phyloP scores from a whole-genome alignment of 1,140 invertebrate genomes.

The Plectrocnemia conspersa region DNA sequence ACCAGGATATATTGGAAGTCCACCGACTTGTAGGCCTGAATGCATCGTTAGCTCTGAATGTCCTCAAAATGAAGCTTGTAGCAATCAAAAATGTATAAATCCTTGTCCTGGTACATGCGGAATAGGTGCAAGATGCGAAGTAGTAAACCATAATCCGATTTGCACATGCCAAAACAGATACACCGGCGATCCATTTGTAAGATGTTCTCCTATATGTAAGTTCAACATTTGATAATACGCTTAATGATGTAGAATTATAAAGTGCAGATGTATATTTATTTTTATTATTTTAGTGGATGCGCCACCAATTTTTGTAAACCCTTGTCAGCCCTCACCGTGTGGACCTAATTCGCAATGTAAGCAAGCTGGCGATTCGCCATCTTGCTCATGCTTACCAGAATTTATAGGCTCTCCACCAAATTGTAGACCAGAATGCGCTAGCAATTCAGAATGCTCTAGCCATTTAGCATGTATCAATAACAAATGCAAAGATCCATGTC shows the following conservation, averaged over 20 bases:
- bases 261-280: too few relatives aligned
- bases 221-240: too few relatives aligned
- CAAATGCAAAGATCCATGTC: slow-evolving; percentile 69
- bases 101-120: slow-evolving; percentile 64
- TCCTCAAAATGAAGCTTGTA: slow-evolving; percentile 56
- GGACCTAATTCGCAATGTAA: slow-evolving; percentile 72
- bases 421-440: slow-evolving; percentile 67
- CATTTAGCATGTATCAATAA: slow-evolving; percentile 66
- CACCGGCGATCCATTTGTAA: slow-evolving; percentile 57
- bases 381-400: slow-evolving; percentile 62
- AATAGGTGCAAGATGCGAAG: slow-evolving; percentile 55
- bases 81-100: slow-evolving; percentile 59
- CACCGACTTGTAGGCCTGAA: slow-evolving; percentile 61
- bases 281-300: not conserved
- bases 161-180: slow-evolving; percentile 57
- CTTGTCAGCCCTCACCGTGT: slow-evolving; percentile 66
- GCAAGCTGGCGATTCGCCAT: slow-evolving; percentile 52
- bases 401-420: slow-evolving; percentile 65
- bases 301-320: slow-evolving; percentile 46
- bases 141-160: slow-evolving; percentile 58
- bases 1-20: slow-evolving; percentile 56
- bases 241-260: too few relatives aligned
- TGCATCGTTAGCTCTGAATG: slow-evolving; percentile 61
- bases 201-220: slow-evolving; percentile 49
- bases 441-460: slow-evolving; percentile 68